Percentiles rank a stretch among this genome's conserved stretches.
Evolutionary conservation across 2,113 vertebrate species (phyloP).

Genomic region (Heteronetta atricapilla): DNA sequence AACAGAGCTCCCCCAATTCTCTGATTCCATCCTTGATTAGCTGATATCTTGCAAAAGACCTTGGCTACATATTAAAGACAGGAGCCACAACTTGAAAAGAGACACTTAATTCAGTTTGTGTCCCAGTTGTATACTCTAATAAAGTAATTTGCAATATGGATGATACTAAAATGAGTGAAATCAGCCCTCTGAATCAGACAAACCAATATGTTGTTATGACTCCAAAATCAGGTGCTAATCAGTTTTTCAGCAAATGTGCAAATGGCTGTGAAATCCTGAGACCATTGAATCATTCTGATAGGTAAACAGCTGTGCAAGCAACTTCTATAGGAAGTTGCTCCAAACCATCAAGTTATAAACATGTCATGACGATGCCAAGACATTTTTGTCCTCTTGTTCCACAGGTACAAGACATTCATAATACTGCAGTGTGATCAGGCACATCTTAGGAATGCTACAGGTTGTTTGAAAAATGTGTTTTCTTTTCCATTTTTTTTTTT

Average conservation of each 20-base stretch:
- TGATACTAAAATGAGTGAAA: constrained; percentile 12
- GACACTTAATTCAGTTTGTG: not conserved
- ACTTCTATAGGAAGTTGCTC: not conserved
- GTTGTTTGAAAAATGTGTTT: not conserved
- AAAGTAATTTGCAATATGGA: not conserved
- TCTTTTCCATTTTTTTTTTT: not conserved
- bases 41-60: not conserved
- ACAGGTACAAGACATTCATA: not conserved
- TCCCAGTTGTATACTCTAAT: not conserved
- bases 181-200: not conserved
- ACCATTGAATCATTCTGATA: not conserved
- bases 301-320: not conserved
- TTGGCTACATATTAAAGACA: not conserved
- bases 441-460: not conserved
- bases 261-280: not conserved
- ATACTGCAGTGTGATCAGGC: not conserved
- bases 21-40: not conserved
- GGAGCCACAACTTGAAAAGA: not conserved
- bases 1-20: not conserved
- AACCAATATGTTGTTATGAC: not conserved
- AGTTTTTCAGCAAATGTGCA: not conserved
- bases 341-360: not conserved
- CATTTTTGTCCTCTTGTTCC: not conserved
- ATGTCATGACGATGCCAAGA: not conserved
- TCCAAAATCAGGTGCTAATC: not conserved